These are phyloP conservation scores for Stichodactyla helianthus DNA, from an alignment of 64 coral and sea anemone species.

Conservation along the genomic window DNA sequence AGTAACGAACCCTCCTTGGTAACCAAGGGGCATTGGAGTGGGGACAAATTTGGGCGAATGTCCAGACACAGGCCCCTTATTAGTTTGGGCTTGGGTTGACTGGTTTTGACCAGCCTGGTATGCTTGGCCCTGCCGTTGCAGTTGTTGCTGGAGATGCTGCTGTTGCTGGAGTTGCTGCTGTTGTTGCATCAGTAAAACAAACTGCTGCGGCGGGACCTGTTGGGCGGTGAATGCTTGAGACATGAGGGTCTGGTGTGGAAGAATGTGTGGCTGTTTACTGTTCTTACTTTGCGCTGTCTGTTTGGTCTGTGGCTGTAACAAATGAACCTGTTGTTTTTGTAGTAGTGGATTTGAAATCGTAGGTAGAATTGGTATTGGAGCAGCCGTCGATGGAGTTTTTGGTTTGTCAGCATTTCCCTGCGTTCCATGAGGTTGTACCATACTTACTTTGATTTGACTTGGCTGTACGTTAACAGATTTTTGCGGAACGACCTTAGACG, in stretches of 20 bases:
- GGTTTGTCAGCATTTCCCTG: constrained; percentile 19
- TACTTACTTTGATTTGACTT: constrained; percentile 12
- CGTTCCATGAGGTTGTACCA: constrained; percentile 13
- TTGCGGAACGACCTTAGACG: neutral
- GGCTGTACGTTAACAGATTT: neutral
- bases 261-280: constrained; percentile 23
- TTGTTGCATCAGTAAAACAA: constrained; percentile 51
- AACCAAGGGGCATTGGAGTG: constrained; percentile 52
- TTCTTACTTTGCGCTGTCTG: constrained; percentile 9
- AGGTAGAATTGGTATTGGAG: constrained; percentile 16
- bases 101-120: constrained; percentile 12
- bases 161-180: constrained; percentile 1
- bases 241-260: constrained; percentile 42
- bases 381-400: neutral
- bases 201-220: constrained; percentile 27
- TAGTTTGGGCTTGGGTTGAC: constrained; percentile 45
- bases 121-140: constrained; percentile 15
- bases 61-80: constrained; percentile 18
- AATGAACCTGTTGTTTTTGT: constrained; percentile 57
- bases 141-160: constrained; percentile 18
- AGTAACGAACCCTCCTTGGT: constrained; percentile 64
- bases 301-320: constrained; percentile 46
- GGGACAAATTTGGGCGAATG: constrained; percentile 46
- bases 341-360: constrained; percentile 31
- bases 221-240: constrained; percentile 26